A percentile compares a stretch with the other conserved stretches of the same genome.
These are phyloP conservation scores for Lynx canadensis DNA, from an alignment of 2,113 vertebrate species.

Conservation along the genomic window DNA sequence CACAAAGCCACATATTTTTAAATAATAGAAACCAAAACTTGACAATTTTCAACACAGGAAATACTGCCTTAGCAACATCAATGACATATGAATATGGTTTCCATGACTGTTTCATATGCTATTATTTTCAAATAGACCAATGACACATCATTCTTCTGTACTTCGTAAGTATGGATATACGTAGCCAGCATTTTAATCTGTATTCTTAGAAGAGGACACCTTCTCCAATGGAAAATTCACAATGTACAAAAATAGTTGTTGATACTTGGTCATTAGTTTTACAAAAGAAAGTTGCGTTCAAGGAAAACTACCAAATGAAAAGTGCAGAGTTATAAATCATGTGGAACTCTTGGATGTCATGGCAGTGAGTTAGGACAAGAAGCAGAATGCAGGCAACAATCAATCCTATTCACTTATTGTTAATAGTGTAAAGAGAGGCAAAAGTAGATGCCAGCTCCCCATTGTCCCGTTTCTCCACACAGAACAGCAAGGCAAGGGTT, in stretches of 20 bases:
- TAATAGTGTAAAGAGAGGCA: too few relatives aligned
- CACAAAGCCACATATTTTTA: background rate
- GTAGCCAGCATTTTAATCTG: background rate
- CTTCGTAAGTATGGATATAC: background rate
- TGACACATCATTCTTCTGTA: background rate
- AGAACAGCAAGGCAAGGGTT: too few relatives aligned
- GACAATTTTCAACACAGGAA: background rate
- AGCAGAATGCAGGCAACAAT: background rate
- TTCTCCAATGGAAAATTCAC: background rate
- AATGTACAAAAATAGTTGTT: background rate
- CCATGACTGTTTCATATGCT: background rate
- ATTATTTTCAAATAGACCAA: background rate
- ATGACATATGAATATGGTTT: background rate
- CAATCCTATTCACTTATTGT: background rate
- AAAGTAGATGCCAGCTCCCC: background rate
- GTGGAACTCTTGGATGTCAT: background rate
- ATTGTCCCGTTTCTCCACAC: background rate
- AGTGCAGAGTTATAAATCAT: background rate
- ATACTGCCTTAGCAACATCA: background rate
- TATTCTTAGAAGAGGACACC: background rate
- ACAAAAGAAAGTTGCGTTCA: background rate
- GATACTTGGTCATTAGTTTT: background rate
- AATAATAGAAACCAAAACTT: background rate
- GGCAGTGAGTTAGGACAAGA: background rate
- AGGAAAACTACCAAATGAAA: background rate